Evolutionary conservation across 1,140 invertebrate species (phyloP).

Genomic region (Drosophila busckii): DNA sequence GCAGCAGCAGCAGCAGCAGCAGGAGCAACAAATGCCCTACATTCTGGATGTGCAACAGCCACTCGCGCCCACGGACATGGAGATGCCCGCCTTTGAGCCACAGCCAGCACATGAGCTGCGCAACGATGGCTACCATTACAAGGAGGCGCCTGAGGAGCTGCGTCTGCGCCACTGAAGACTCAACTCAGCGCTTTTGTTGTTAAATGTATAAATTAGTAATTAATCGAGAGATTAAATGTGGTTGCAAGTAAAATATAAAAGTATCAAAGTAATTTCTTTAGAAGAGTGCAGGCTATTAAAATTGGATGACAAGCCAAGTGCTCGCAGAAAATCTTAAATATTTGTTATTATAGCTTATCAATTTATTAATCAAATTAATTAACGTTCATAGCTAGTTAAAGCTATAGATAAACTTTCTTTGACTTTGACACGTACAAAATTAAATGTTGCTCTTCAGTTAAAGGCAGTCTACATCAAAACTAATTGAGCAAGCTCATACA

Average conservation of each 20-base stretch:
- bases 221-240: conserved; percentile 38
- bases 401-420: no score
- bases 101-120: conserved; percentile 65
- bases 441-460: no score
- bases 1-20: conserved; percentile 19
- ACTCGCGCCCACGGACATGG: conserved; percentile 57
- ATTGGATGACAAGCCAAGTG: no score
- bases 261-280: no score
- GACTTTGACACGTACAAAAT: no score
- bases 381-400: no score
- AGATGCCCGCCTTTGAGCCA: conserved; percentile 34
- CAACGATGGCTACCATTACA: conserved; percentile 70
- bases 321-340: no score
- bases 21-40: conserved; percentile 53
- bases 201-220: conserved; percentile 54
- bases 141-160: conserved; percentile 40
- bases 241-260: background rate
- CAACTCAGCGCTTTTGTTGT: conserved; percentile 32
- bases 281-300: no score
- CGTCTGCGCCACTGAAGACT: conserved; percentile 40
- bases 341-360: no score
- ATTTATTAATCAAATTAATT: no score
- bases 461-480: no score
- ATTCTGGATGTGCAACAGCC: conserved; percentile 60
- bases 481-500: no score